A percentile compares a stretch with the other conserved stretches of the same genome.
These are phyloP conservation scores for Cheilosia vulpina DNA, from an alignment of 2,888 invertebrate genomes.

Conservation along the genomic window DNA sequence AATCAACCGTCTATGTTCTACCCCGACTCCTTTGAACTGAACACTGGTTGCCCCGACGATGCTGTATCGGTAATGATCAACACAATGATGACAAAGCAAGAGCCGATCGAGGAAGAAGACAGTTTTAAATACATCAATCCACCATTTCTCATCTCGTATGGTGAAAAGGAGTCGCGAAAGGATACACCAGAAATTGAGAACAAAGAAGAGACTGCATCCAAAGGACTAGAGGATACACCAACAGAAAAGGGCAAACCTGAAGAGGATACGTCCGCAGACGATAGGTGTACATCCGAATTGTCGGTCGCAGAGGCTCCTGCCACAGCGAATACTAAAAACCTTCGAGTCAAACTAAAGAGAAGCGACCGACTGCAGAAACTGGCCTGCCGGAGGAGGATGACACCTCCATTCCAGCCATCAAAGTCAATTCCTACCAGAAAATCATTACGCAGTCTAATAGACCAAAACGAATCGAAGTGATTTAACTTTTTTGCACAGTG, in stretches of 20 bases:
- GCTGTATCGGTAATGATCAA: constrained; percentile 45
- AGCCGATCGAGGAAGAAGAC: background rate
- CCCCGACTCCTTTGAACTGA: constrained; percentile 56
- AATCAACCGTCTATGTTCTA: constrained; percentile 45
- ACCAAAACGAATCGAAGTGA: too few species aligned
- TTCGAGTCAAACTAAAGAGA: background rate
- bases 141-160: constrained; percentile 17
- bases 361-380: background rate
- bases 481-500: background rate
- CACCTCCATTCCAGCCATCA: background rate
- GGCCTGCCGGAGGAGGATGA: background rate
- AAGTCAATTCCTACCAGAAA: background rate
- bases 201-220: background rate
- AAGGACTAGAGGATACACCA: background rate
- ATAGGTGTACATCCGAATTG: background rate
- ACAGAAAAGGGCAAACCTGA: background rate
- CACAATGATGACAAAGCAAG: constrained; percentile 17
- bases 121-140: constrained; percentile 39
- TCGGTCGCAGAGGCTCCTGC: too few species aligned
- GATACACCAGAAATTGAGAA: background rate
- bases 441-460: background rate
- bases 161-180: background rate
- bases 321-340: background rate
- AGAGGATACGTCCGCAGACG: background rate
- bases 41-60: background rate